Evolutionary conservation across 2,888 invertebrate species (phyloP).

Genomic region (Willowsia nigromaculata): DNA sequence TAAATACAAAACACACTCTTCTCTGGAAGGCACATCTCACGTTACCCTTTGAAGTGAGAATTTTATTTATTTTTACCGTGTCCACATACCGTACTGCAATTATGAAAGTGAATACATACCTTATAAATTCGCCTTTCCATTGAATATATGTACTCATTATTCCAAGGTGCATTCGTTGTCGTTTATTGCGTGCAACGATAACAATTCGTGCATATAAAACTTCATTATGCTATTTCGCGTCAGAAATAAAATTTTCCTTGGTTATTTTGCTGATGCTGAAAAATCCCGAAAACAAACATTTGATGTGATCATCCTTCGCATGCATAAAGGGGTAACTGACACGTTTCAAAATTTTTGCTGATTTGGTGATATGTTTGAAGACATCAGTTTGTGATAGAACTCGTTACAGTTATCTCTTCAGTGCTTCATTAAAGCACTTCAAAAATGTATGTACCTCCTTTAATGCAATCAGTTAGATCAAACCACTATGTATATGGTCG

Average conservation of each 20-base stretch:
- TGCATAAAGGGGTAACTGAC: not conserved
- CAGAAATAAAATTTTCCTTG: not conserved
- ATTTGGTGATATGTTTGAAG: not conserved
- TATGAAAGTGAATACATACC: not conserved
- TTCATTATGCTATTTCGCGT: not conserved
- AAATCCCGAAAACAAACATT: not conserved
- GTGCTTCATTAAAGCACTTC: not conserved
- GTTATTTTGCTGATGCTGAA: not conserved
- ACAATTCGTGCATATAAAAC: no score
- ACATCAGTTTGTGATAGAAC: not conserved
- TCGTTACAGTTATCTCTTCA: not conserved
- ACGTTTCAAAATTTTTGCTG: not conserved
- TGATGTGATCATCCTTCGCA: not conserved
- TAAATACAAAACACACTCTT: no score
- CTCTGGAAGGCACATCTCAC: not conserved
- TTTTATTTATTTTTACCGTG: not conserved
- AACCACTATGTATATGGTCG: not conserved
- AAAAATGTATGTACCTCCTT: not conserved
- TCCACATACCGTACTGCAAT: not conserved
- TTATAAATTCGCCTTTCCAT: no score
- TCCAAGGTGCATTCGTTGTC: no score
- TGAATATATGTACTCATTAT: no score
- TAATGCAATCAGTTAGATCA: not conserved
- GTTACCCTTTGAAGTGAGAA: constrained; percentile 19
- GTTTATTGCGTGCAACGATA: no score